phyloP scores from a whole-genome alignment of 2,113 vertebrate species.

The Vimba vimba region DNA sequence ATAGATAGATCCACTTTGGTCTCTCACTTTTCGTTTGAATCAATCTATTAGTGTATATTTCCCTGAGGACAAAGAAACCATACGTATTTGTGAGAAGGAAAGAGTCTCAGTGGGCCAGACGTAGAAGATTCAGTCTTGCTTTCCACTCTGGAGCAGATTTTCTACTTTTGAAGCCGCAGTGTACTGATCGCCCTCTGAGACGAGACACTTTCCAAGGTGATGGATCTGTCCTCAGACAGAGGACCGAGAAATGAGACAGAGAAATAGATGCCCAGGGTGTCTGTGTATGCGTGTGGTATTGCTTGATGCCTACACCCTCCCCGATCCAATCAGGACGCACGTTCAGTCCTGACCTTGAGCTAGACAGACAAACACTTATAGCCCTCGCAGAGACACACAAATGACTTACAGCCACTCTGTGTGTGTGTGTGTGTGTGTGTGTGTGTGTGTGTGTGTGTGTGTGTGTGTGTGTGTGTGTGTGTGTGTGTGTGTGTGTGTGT shows the following conservation, averaged over 20 bases:
- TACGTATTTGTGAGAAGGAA: not conserved
- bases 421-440: not conserved
- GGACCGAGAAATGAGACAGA: conserved; percentile 21
- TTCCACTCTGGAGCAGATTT: not conserved
- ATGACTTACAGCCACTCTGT: conserved; percentile 44
- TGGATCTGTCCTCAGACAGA: conserved; percentile 8
- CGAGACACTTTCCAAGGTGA: conserved; percentile 35
- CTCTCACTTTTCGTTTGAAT: not conserved
- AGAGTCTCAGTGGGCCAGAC: not conserved
- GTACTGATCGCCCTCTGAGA: conserved; percentile 11
- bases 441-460: not conserved
- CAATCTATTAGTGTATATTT: conserved; percentile 5
- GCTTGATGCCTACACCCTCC: conserved; percentile 27
- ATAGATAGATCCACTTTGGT: not conserved
- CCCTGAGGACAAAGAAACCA: conserved; percentile 3
- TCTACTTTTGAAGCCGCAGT: not conserved
- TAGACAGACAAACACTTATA: conserved; percentile 46
- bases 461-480: not conserved
- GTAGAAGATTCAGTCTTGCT: not conserved
- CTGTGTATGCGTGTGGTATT: conserved; percentile 16
- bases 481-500: not conserved
- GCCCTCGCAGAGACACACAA: conserved; percentile 36
- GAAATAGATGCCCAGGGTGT: conserved; percentile 32
- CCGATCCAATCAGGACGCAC: conserved; percentile 43
- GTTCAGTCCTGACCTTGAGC: conserved; percentile 53